phyloP scores from a whole-genome alignment of 2,888 invertebrate species.

The Noctua janthe region DNA sequence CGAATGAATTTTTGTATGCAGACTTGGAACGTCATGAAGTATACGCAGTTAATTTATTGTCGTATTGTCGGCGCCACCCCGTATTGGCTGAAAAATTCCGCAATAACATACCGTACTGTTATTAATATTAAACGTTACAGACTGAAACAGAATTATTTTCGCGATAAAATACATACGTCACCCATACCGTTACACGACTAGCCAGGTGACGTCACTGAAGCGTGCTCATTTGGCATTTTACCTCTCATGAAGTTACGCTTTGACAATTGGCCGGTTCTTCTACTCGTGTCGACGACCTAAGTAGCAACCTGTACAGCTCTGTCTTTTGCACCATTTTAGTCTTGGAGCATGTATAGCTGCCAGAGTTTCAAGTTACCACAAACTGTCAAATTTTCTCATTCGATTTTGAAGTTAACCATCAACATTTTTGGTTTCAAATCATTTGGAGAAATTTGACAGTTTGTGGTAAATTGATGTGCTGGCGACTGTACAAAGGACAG shows the following conservation, averaged over 20 bases:
- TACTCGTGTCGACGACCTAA: not conserved
- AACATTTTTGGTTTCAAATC: too few relatives aligned
- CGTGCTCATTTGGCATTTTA: not conserved
- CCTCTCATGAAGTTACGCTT: not conserved
- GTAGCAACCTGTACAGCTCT: not conserved
- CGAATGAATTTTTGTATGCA: too few relatives aligned
- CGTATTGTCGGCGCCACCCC: too few relatives aligned
- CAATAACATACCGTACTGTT: not conserved
- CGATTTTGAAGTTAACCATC: too few relatives aligned
- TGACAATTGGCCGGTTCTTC: not conserved
- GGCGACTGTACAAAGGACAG: not conserved
- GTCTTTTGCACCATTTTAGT: not conserved
- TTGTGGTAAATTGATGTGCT: too few relatives aligned
- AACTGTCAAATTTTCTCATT: too few relatives aligned
- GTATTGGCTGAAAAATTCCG: too few relatives aligned
- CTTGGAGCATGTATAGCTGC: not conserved
- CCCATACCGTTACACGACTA: not conserved
- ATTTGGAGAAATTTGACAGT: too few relatives aligned
- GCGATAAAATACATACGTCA: not conserved
- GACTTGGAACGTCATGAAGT: too few relatives aligned
- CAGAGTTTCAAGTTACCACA: too few relatives aligned
- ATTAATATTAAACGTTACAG: not conserved
- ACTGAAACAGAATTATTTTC: not conserved
- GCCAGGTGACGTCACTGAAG: not conserved
- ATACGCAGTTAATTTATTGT: too few relatives aligned